A percentile compares a stretch with the other conserved stretches of the same genome.
These are phyloP conservation scores for Eidolon dupreanum DNA, from an alignment of 2,797 vertebrate species.

Conservation along the genomic window DNA sequence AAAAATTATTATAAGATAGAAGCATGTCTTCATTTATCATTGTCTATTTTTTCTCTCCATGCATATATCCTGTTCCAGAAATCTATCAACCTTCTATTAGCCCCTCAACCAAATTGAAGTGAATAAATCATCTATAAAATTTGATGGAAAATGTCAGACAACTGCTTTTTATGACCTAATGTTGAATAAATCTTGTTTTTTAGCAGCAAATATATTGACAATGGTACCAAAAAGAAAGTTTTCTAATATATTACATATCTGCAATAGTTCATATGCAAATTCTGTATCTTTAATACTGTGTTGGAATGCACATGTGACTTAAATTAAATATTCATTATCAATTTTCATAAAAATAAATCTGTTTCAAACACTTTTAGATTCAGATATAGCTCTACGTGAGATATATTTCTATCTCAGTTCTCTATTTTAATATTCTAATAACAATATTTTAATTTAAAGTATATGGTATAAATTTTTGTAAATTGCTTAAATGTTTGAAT, in stretches of 20 bases:
- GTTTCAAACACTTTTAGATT: background rate
- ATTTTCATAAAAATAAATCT: background rate
- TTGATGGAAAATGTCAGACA: conserved; percentile 21
- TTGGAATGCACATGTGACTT: background rate
- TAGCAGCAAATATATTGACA: background rate
- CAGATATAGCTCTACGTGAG: background rate
- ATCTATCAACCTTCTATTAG: background rate
- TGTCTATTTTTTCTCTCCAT: conserved; percentile 25
- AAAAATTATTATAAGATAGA: conserved; percentile 24
- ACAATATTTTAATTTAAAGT: background rate
- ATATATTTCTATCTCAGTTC: background rate
- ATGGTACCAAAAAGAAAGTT: background rate
- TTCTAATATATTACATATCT: background rate
- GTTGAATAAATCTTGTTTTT: background rate
- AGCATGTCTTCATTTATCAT: conserved; percentile 38
- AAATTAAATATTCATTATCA: background rate
- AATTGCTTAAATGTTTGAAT: background rate
- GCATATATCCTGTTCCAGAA: background rate
- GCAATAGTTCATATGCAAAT: background rate
- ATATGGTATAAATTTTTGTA: background rate
- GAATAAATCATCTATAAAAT: conserved; percentile 40
- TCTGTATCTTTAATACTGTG: background rate
- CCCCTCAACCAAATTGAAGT: conserved; percentile 42
- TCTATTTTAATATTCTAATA: background rate
- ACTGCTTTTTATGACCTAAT: background rate